phyloP scores from a whole-genome alignment of 2,797 vertebrate species.

The Triplophysa bombifrons region DNA sequence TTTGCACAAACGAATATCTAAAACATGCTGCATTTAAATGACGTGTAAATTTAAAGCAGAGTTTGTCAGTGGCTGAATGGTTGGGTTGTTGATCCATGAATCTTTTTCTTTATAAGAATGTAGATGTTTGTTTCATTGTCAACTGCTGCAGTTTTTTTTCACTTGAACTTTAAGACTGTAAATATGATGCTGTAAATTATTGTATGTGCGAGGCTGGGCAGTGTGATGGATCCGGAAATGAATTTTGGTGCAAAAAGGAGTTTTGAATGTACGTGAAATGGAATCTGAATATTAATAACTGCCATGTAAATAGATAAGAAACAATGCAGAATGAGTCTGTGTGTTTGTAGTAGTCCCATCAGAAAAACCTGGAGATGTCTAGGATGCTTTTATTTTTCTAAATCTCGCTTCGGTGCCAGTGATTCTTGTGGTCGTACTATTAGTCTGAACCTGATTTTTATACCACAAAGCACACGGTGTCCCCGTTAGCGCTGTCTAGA shows the following conservation, averaged over 20 bases:
- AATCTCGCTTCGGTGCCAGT: conserved; percentile 30
- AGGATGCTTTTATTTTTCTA: conserved; percentile 40
- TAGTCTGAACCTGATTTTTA: conserved; percentile 15
- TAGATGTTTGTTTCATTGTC: conserved; percentile 48
- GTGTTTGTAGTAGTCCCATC: conserved; percentile 66
- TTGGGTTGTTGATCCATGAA: conserved; percentile 25
- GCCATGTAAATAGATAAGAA: conserved; percentile 81
- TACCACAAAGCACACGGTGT: conserved; percentile 35
- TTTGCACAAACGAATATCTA: conserved; percentile 50
- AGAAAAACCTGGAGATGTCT: conserved; percentile 29
- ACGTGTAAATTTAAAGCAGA: conserved; percentile 22
- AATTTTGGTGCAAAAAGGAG: conserved; percentile 43
- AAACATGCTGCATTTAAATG: conserved; percentile 59
- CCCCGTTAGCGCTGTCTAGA: conserved; percentile 23
- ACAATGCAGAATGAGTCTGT: conserved; percentile 58
- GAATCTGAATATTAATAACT: conserved; percentile 77
- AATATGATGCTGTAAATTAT: conserved; percentile 58
- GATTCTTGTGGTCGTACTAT: conserved; percentile 23
- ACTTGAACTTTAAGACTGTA: conserved; percentile 54
- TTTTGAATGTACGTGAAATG: conserved; percentile 81
- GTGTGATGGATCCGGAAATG: conserved; percentile 8
- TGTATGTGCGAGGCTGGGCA: conserved; percentile 36
- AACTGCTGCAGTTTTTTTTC: conserved; percentile 52
- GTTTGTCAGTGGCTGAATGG: neutral
- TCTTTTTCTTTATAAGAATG: conserved; percentile 42